Conservation (phyloP, 2,113 vertebrate genomes). For the Rhinichthys klamathensis region DNA sequence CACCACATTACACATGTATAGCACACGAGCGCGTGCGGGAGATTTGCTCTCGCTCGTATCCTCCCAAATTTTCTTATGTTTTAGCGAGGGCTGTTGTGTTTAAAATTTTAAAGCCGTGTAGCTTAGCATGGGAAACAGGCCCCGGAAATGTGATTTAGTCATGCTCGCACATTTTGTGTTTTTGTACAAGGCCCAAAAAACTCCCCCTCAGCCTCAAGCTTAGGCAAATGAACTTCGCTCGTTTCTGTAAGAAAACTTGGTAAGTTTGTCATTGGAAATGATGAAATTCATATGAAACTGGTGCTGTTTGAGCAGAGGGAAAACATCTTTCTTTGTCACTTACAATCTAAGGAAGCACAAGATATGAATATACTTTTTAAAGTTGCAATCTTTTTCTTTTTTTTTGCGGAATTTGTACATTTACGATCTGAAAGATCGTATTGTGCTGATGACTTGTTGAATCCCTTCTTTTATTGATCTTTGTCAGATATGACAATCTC, state of each 20-base stretch:
- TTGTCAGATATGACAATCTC: neutral
- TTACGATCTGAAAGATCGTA: neutral
- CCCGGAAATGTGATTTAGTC: constrained; percentile 55
- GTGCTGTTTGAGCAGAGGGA: neutral
- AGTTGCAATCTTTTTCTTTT: neutral
- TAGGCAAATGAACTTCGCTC: constrained; percentile 45
- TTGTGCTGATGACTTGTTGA: neutral
- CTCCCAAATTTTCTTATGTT: constrained; percentile 42
- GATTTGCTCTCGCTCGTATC: constrained; percentile 10
- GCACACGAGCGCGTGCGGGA: constrained; percentile 28
- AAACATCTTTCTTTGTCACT: neutral
- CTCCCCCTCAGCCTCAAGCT: constrained; percentile 35
- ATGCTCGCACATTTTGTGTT: constrained; percentile 34
- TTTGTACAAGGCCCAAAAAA: constrained; percentile 38
- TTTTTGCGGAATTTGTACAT: neutral
- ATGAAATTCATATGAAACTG: constrained; percentile 27
- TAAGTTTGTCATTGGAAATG: constrained; percentile 54
- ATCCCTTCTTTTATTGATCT: neutral
- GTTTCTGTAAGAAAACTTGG: constrained; percentile 37
- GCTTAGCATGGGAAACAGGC: constrained; percentile 44
- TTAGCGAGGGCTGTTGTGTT: constrained; percentile 33
- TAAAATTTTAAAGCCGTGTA: constrained; percentile 35
- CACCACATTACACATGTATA: constrained; percentile 67
- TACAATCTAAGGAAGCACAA: neutral
- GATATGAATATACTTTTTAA: neutral